Evolutionary conservation across 1,140 invertebrate species (phyloP).

Genomic region (Chelonus insularis): DNA sequence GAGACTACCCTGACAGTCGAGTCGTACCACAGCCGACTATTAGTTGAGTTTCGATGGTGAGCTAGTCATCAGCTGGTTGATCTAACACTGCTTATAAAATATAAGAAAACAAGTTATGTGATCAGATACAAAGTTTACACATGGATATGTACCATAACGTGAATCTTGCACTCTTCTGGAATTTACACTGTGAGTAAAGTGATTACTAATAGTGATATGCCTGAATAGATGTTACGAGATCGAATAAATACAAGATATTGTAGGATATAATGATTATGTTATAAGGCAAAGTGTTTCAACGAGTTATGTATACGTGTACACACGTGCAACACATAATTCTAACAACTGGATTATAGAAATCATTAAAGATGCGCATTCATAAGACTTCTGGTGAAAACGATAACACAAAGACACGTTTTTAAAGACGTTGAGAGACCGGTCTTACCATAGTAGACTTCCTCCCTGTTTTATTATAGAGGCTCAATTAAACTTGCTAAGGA

Average conservation of each 20-base stretch:
- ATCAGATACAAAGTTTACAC: not conserved
- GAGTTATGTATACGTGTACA: too few species aligned
- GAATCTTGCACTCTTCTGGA: conserved; percentile 50
- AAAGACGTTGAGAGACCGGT: conserved; percentile 11
- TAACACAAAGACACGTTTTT: conserved; percentile 10
- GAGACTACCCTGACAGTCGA: not conserved
- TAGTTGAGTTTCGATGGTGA: conserved; percentile 12
- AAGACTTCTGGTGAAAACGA: not conserved
- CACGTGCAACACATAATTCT: too few species aligned
- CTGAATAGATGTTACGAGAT: too few species aligned
- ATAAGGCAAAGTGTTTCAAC: too few species aligned
- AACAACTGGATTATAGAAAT: too few species aligned
- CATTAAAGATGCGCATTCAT: not conserved
- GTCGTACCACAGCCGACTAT: conserved; percentile 8
- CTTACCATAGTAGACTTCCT: conserved; percentile 21
- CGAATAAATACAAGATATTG: too few species aligned
- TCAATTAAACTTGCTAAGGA: conserved; percentile 39
- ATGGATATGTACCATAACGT: conserved; percentile 51
- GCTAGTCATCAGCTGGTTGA: not conserved
- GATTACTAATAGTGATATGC: not conserved
- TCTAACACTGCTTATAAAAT: not conserved
- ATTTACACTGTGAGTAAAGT: conserved; percentile 44
- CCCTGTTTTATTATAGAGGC: conserved; percentile 33
- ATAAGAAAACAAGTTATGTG: too few species aligned
- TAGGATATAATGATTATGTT: too few species aligned